phyloP scores from a whole-genome alignment of 2,888 invertebrate species.

The Ophioninae sp. region DNA sequence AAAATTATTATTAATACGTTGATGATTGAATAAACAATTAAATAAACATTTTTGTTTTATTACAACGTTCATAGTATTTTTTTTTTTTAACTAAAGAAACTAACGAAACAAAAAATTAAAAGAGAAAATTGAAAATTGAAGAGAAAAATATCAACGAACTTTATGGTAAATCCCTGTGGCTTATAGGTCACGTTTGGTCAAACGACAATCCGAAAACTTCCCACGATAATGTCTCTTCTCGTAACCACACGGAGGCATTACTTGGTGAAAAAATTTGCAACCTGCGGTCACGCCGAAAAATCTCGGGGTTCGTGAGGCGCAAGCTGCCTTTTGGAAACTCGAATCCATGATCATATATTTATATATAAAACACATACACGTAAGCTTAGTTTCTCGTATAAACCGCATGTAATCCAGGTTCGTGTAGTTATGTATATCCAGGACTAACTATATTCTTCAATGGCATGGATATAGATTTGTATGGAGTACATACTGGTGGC shows the following conservation, averaged over 20 bases:
- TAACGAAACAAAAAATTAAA: too few species aligned
- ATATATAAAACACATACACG: not conserved
- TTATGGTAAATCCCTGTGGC: not conserved
- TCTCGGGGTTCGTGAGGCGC: slow-evolving; percentile 19
- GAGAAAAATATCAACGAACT: not conserved
- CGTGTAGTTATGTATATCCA: not conserved
- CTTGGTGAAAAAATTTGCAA: slow-evolving; percentile 15
- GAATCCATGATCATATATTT: not conserved
- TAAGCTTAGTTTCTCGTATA: slow-evolving; percentile 28
- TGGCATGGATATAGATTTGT: not conserved
- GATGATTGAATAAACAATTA: too few species aligned
- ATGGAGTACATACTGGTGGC: slow-evolving; percentile 11
- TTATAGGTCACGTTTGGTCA: not conserved
- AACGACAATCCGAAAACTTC: not conserved
- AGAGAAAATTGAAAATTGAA: too few species aligned
- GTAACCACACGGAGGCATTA: not conserved
- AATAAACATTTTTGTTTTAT: too few species aligned
- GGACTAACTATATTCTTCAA: not conserved
- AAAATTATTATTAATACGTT: too few species aligned
- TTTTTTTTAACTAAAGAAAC: too few species aligned
- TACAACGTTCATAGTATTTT: too few species aligned
- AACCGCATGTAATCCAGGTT: slow-evolving; percentile 40
- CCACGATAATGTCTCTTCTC: not conserved
- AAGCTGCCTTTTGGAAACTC: slow-evolving; percentile 18
- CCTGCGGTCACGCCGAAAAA: slow-evolving; percentile 32